Evolutionary conservation across 2,888 invertebrate genomes (phyloP).

Genomic region (Caenorhabditis becei): DNA sequence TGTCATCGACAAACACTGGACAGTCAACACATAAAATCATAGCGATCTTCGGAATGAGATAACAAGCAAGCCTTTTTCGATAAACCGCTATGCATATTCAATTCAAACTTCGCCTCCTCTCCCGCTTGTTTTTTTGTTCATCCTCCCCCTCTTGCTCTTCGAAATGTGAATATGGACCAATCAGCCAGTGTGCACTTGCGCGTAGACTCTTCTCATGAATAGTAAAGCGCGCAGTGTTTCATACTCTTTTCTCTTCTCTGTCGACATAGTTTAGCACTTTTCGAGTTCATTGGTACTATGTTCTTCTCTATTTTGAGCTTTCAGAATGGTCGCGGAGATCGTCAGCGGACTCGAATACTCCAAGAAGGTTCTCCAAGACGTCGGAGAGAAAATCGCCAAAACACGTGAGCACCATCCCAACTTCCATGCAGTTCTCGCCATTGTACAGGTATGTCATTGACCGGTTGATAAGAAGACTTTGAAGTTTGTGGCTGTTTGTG

Average conservation of each 20-base stretch:
- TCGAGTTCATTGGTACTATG: background rate
- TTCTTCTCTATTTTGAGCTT: slow-evolving; percentile 2
- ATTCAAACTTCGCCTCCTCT: slow-evolving; percentile 6
- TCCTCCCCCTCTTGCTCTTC: slow-evolving; percentile 7
- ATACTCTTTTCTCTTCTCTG: slow-evolving; percentile 24
- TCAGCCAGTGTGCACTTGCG: slow-evolving; percentile 19
- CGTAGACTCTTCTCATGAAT: slow-evolving; percentile 53
- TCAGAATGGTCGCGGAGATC: slow-evolving; percentile 74
- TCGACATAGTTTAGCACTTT: slow-evolving; percentile 28
- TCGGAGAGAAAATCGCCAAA: slow-evolving; percentile 85
- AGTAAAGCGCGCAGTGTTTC: slow-evolving; percentile 25
- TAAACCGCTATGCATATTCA: slow-evolving; percentile 52
- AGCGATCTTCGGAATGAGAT: slow-evolving; percentile 58
- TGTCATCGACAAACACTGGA: slow-evolving; percentile 53
- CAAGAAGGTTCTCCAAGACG: slow-evolving; percentile 86
- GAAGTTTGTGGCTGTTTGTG: background rate
- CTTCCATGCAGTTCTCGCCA: slow-evolving; percentile 89
- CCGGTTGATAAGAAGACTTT: slow-evolving; percentile 15
- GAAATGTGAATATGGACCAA: slow-evolving; percentile 58
- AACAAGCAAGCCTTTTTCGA: slow-evolving; percentile 23
- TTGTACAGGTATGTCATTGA: slow-evolving; percentile 85
- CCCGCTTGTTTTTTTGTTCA: background rate
- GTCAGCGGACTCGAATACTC: slow-evolving; percentile 80
- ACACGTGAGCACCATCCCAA: slow-evolving; percentile 83
- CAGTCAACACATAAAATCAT: slow-evolving; percentile 59